phyloP scores from a whole-genome alignment of 2,888 invertebrate genomes.

The Limenitis camilla region DNA sequence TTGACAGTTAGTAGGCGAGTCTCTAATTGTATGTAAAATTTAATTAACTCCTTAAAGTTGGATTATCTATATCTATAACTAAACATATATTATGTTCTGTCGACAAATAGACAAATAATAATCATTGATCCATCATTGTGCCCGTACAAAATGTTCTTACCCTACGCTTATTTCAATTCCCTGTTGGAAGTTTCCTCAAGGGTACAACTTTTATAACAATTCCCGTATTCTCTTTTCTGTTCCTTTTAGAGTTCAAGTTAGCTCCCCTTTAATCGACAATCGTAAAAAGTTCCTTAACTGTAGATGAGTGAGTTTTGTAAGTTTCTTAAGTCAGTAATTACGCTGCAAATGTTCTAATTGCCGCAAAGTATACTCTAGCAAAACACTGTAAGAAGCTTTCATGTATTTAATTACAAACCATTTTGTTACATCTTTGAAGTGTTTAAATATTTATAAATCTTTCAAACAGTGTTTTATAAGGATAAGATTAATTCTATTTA shows the following conservation, averaged over 20 bases:
- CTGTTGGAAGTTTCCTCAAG: constrained; percentile 20
- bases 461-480: not conserved
- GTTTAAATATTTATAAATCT: no score
- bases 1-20: no score
- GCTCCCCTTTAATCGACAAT: constrained; percentile 36
- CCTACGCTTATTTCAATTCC: constrained; percentile 24
- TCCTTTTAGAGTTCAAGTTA: constrained; percentile 34
- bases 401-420: not conserved
- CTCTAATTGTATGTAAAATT: no score
- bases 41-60: no score
- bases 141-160: constrained; percentile 1
- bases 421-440: no score
- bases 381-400: not conserved
- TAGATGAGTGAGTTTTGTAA: constrained; percentile 19
- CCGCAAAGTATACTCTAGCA: constrained; percentile 1
- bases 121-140: constrained; percentile 5
- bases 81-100: constrained; percentile 3
- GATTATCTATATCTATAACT: no score
- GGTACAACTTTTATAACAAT: constrained; percentile 33
- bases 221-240: constrained; percentile 28
- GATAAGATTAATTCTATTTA: no score
- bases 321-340: constrained; percentile 13
- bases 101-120: not conserved
- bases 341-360: constrained; percentile 11
- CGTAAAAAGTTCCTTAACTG: constrained; percentile 39